Evolutionary conservation across 1,140 invertebrate genomes (phyloP).

Genomic region (Carposina sasakii): DNA sequence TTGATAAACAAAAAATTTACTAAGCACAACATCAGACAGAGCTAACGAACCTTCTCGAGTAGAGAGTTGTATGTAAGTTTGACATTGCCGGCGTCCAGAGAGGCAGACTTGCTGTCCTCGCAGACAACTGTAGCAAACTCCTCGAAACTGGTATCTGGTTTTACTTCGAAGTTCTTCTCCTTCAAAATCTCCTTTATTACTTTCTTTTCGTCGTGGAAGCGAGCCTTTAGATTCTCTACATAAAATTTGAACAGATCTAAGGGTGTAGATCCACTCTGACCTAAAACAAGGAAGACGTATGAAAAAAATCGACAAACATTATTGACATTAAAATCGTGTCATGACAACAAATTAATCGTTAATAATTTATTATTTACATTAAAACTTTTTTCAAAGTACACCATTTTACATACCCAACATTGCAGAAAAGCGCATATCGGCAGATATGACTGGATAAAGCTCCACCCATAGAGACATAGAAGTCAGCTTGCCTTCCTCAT

Average conservation of each 20-base stretch:
- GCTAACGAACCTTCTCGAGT: constrained; percentile 87
- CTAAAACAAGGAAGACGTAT: constrained; percentile 53
- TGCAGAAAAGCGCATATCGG: constrained; percentile 93
- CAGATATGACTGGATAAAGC: constrained; percentile 94
- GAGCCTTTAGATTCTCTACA: constrained; percentile 97
- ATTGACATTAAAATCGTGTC: too few species aligned
- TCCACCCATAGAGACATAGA: constrained; percentile 99
- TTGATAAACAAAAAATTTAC: too few species aligned
- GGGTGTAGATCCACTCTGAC: constrained; percentile 92
- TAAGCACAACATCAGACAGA: too few species aligned
- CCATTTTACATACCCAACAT: constrained; percentile 84
- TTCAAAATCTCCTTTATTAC: constrained; percentile 98
- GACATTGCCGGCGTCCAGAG: constrained; percentile 96
- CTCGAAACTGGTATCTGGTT: constrained; percentile 92
- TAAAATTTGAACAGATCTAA: constrained; percentile 99
- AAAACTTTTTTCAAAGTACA: too few species aligned
- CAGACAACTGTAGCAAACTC: constrained; percentile 97
- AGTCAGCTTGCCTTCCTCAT: constrained; percentile 96
- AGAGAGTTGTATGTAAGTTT: constrained; percentile 96
- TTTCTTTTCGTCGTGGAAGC: constrained; percentile 98
- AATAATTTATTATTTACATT: too few species aligned
- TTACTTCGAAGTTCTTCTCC: constrained; percentile 93
- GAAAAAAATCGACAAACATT: too few species aligned
- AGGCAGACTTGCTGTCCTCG: constrained; percentile 92
- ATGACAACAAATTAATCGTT: not conserved